Conservation (phyloP, 2,797 vertebrate genomes). For the Champsocephalus gunnari region DNA sequence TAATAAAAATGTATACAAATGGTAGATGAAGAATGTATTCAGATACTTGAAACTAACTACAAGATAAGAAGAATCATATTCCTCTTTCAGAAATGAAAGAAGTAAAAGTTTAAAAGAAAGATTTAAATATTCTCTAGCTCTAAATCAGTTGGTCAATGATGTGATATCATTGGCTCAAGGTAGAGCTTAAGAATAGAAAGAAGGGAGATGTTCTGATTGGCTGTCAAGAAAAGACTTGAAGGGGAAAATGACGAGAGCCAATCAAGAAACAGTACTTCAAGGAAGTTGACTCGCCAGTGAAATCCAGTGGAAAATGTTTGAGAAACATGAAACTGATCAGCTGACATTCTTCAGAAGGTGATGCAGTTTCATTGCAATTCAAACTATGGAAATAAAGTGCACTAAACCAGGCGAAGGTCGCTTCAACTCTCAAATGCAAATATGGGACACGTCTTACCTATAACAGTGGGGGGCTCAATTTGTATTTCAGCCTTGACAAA, state of each 20-base stretch:
- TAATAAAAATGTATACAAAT: constrained; percentile 29
- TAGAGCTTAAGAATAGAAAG: constrained; percentile 62
- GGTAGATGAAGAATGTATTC: constrained; percentile 13
- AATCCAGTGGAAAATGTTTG: constrained; percentile 43
- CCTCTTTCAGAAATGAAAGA: constrained; percentile 58
- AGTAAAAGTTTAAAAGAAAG: constrained; percentile 15
- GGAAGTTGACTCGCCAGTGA: constrained; percentile 13
- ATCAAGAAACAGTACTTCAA: constrained; percentile 45
- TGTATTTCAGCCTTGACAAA: constrained; percentile 77
- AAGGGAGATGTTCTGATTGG: constrained; percentile 22
- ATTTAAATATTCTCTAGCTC: constrained; percentile 9
- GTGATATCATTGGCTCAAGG: constrained; percentile 78
- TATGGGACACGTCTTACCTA: constrained; percentile 78
- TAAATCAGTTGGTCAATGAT: constrained; percentile 62
- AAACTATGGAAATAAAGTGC: constrained; percentile 42
- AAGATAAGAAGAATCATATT: constrained; percentile 13
- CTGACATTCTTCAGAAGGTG: constrained; percentile 45
- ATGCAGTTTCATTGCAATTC: constrained; percentile 69
- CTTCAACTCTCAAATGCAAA: constrained; percentile 33
- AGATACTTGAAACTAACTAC: constrained; percentile 9
- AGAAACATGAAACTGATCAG: constrained; percentile 70
- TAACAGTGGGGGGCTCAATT: constrained; percentile 68
- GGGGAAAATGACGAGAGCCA: constrained; percentile 44
- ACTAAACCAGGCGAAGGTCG: constrained; percentile 1
- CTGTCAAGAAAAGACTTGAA: constrained; percentile 48